phyloP scores from a whole-genome alignment of 2,113 vertebrate species.

The Sisor rabdophorus region DNA sequence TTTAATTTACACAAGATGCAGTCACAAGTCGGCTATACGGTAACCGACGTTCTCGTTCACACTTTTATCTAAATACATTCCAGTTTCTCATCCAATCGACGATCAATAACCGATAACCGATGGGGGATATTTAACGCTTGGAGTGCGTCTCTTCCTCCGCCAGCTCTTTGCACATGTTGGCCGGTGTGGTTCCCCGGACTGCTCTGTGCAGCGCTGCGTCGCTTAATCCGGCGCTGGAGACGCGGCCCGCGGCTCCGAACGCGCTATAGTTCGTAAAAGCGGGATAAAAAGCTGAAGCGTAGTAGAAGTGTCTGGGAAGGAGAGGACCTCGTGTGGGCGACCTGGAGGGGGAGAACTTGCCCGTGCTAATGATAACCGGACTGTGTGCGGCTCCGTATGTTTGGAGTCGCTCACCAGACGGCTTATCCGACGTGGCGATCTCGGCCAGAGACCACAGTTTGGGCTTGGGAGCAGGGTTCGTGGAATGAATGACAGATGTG shows the following conservation, averaged over 20 bases:
- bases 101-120: not conserved
- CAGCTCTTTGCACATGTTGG: slow-evolving; percentile 81
- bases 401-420: slow-evolving; percentile 56
- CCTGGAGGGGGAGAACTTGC: slow-evolving; percentile 64
- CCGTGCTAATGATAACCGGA: slow-evolving; percentile 50
- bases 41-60: not conserved
- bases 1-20: slow-evolving; percentile 12
- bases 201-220: slow-evolving; percentile 81
- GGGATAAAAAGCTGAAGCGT: slow-evolving; percentile 80
- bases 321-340: slow-evolving; percentile 70
- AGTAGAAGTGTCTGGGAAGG: slow-evolving; percentile 83
- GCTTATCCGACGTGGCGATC: slow-evolving; percentile 84
- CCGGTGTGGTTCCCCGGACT: slow-evolving; percentile 72
- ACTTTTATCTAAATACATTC: slow-evolving; percentile 9
- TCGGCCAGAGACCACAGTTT: slow-evolving; percentile 92
- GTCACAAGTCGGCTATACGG: not conserved
- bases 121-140: slow-evolving; percentile 71
- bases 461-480: slow-evolving; percentile 75
- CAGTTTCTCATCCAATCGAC: slow-evolving; percentile 1
- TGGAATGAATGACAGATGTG: slow-evolving; percentile 74
- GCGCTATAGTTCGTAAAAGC: slow-evolving; percentile 84
- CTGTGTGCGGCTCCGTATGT: slow-evolving; percentile 53
- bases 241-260: slow-evolving; percentile 64
- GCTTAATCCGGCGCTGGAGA: slow-evolving; percentile 75
- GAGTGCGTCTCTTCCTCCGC: slow-evolving; percentile 84